phyloP scores from a whole-genome alignment of 2,797 vertebrate species.

The Adelosebastes latens region DNA sequence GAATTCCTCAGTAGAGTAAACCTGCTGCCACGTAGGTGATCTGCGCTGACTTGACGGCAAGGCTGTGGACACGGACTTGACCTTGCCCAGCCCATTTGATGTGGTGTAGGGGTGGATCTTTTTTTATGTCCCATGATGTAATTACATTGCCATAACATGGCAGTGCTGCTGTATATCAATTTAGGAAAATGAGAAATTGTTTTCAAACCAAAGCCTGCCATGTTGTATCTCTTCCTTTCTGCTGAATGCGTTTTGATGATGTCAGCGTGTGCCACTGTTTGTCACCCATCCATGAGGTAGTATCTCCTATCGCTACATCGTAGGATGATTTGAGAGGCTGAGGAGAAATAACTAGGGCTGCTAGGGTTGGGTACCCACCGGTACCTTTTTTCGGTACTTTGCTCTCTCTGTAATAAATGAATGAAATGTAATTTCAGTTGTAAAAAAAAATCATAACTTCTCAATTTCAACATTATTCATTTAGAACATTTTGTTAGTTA shows the following conservation, averaged over 20 bases:
- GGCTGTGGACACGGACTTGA: slow-evolving; percentile 30
- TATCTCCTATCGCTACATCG: not conserved
- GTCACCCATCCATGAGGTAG: not conserved
- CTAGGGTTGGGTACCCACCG: no score
- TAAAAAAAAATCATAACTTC: no score
- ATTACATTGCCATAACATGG: not conserved
- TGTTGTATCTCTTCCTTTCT: not conserved
- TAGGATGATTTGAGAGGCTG: not conserved
- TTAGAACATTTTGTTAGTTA: no score
- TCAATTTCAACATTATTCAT: no score
- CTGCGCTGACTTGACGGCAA: not conserved
- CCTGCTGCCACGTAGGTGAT: slow-evolving; percentile 60
- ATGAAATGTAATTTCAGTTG: no score
- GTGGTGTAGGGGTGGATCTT: not conserved
- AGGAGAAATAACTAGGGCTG: slow-evolving; percentile 12
- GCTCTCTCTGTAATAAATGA: no score
- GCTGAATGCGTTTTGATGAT: slow-evolving; percentile 15
- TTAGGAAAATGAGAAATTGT: slow-evolving; percentile 2
- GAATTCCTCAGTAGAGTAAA: slow-evolving; percentile 69
- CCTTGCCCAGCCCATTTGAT: slow-evolving; percentile 14
- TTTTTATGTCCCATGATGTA: not conserved
- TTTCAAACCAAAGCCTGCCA: slow-evolving; percentile 16
- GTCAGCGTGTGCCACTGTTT: slow-evolving; percentile 25
- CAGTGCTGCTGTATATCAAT: not conserved
- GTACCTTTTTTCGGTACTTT: no score